A percentile compares a stretch with the other conserved stretches of the same genome.
phyloP scores from a whole-genome alignment of 1,140 invertebrate genomes.

The Cotesia vestalis region DNA sequence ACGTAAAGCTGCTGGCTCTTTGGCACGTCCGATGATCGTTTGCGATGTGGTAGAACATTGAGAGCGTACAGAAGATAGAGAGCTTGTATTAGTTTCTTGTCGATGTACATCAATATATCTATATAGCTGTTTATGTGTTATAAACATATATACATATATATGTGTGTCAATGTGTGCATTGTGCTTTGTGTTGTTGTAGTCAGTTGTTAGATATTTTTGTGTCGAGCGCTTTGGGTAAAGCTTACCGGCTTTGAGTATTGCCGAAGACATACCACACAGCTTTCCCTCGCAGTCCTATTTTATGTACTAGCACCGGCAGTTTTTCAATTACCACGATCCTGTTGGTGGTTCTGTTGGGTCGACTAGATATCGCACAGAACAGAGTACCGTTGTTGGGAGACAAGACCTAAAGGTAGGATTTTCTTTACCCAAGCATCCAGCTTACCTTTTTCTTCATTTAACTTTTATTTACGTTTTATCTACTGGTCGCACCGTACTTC shows the following conservation, averaged over 20 bases:
- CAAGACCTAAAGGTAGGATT: constrained; percentile 20
- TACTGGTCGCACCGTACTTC: neutral
- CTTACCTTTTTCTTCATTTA: constrained; percentile 21
- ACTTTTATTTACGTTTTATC: neutral
- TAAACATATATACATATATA: neutral
- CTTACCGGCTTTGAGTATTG: constrained; percentile 36
- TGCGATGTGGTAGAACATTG: constrained; percentile 10
- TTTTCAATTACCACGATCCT: constrained; percentile 50
- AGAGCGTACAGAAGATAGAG: constrained; percentile 24
- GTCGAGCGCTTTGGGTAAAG: constrained; percentile 27
- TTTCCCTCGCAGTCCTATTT: constrained; percentile 46
- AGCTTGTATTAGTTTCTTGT: neutral
- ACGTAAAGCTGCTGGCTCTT: constrained; percentile 16
- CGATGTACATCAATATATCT: constrained; percentile 2
- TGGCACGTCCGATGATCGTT: constrained; percentile 24
- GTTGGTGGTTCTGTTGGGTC: neutral
- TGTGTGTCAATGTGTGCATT: neutral
- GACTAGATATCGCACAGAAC: neutral
- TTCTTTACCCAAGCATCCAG: neutral
- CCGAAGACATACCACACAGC: constrained; percentile 44
- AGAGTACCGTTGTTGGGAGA: neutral
- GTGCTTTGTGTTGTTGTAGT: constrained; percentile 19
- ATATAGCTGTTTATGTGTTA: neutral
- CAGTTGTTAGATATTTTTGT: constrained; percentile 50
- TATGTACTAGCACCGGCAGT: constrained; percentile 45